phyloP scores from a whole-genome alignment of 2,797 vertebrate genomes.

The Luscinia luscinia region DNA sequence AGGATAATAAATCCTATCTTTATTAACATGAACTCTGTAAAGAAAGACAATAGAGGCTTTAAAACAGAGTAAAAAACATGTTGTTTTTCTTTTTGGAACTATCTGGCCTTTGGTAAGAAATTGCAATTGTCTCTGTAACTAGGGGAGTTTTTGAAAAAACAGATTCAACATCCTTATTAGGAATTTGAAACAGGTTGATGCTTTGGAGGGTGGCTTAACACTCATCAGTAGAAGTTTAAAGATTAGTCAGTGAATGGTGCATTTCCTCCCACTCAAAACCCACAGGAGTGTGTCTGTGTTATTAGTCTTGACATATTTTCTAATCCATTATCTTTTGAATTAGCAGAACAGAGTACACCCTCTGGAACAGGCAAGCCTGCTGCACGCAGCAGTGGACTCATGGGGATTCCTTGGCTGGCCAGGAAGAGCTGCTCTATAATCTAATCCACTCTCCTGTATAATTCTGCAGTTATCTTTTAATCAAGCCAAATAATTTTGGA shows the following conservation, averaged over 20 bases:
- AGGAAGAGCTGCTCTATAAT: background rate
- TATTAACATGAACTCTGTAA: background rate
- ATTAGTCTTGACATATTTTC: constrained; percentile 55
- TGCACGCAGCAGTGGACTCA: background rate
- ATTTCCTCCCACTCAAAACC: constrained; percentile 58
- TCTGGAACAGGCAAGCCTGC: background rate
- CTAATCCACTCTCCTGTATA: background rate
- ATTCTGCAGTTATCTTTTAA: constrained; percentile 19
- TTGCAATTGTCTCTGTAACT: background rate
- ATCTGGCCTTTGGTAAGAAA: background rate
- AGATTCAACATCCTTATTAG: constrained; percentile 41
- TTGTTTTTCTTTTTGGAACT: background rate
- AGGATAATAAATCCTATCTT: background rate
- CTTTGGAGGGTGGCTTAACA: constrained; percentile 32
- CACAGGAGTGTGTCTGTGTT: constrained; percentile 42
- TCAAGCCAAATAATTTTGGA: background rate
- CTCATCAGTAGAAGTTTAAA: constrained; percentile 46
- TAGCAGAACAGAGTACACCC: constrained; percentile 11
- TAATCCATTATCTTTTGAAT: constrained; percentile 47
- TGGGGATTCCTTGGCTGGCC: constrained; percentile 7
- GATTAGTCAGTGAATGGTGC: constrained; percentile 57
- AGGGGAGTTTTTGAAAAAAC: background rate
- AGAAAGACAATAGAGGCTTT: background rate
- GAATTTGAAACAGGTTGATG: constrained; percentile 36
- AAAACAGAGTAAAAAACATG: background rate